Evolutionary conservation across 2,888 invertebrate species (phyloP), one percentile per base, ranked within the genome.

Genomic region (Flabesymbios commensalis): DNA sequence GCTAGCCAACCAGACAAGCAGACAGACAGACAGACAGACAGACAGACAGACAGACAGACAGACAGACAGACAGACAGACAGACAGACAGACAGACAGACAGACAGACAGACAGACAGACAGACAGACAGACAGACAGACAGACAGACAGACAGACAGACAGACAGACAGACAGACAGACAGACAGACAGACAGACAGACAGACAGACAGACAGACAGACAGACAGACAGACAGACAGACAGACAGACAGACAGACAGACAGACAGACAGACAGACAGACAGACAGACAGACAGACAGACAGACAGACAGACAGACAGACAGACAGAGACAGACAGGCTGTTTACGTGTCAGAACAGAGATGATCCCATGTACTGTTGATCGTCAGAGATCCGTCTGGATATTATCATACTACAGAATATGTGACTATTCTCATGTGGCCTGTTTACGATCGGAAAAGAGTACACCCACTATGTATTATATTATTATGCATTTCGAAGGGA

Each of bases 221-320:
- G 4, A 45, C 36, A 31, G 17, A 52, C 29, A 31, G n/a, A 52
- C 42, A 22, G 22, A 54, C 54, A 54, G 22, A 54, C 54, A 54
- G 29, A 45, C 43, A 55, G 29, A 47, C 26, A 55, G 22, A 55
- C 43, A 45, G n/a, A 55, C 24, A 43, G 24, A 28, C 53, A 53
- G 22, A 32, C 53, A 39, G 22, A 53, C 53, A 53, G 24, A 39
- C 39, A 39, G 39, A 39, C 14, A 39, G 39, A 39, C 14, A 39
- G 39, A 39, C 14, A 39, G 39, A 39, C 14, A 39, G 39, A 17
- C 10, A 39, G 39, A 39, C 14, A 39, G 39, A 14, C 14, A 39
- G 17, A 39, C 17, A 14, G 10, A 39, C 39, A 39, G 39, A 39
- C 10, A 14, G 14, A 39, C 10, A 39, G 39, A 39, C 39, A 39